Evolutionary conservation across 2,888 invertebrate species (phyloP), one percentile per base, ranked within the genome.

Genomic region (Sarcophaga rosellei): DNA sequence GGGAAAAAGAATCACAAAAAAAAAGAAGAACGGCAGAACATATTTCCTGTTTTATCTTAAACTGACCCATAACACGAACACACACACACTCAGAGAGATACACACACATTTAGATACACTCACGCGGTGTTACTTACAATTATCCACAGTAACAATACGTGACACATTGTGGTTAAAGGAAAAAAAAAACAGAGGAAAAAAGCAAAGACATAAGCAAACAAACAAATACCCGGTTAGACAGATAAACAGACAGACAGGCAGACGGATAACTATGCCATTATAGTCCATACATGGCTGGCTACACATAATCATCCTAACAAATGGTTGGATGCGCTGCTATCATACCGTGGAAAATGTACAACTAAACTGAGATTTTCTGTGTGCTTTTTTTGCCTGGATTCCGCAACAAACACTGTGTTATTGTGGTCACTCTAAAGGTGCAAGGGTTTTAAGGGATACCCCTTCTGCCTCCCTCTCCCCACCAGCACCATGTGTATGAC

Each of bases 1-100:
- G 57, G 69, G 72, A 68, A 75, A 53, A 76, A 57, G 4, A 53
- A 59, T 57, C 12, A 66, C 12, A 66, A 68, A 44, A 65, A 57
- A 53, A 68, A 74, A 59, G 70, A 8, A 0, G 10, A 35, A 35
- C 35, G 8, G 8, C 35, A 35, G 53, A 73, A 70, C 77, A 69
- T 70, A 81, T 81, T 84, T 83, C 84, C 86, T 78, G 84, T 81
- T 86, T 84, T 84, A 84, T 86, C 86, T 84, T 77, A 77, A 81
- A 80, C 72, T 86, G 82, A 86, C 82, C 86, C 82, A 86, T 66
- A 86, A 78, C 78, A 74, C 81, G n/a, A n/a, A 81, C 78, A 35
- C 69, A 53, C 53, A 53, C 10, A 35, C 8, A 35, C 8, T 8
- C 8, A 35, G 8, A 35, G 35, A 8, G 35, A 35, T 0, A 35